phyloP scores from a whole-genome alignment of 92 coral and sea anemone genomes.

The Isaurus tuberculatus region DNA sequence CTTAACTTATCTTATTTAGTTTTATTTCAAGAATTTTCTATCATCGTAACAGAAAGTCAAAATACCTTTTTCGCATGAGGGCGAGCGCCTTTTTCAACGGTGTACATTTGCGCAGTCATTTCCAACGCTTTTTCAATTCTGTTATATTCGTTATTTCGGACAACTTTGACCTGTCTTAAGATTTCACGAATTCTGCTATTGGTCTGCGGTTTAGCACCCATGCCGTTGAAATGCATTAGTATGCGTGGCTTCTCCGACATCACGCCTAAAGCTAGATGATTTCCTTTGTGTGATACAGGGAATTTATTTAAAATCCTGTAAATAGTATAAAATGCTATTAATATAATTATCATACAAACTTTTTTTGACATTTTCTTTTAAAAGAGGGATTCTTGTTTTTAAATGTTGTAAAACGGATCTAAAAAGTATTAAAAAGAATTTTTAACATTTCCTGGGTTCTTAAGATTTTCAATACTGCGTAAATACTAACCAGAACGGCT shows the following conservation, averaged over 20 bases:
- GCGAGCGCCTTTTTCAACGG: slow-evolving; percentile 22
- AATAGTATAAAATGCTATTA: not conserved
- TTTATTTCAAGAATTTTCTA: no score
- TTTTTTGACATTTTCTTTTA: no score
- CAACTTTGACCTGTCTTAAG: slow-evolving; percentile 8
- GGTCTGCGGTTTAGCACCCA: slow-evolving; percentile 30
- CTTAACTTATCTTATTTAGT: no score
- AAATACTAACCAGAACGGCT: no score
- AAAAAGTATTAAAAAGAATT: no score
- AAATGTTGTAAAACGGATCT: no score
- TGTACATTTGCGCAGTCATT: slow-evolving; percentile 5
- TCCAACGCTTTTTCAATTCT: slow-evolving; percentile 30
- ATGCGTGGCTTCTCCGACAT: slow-evolving; percentile 31
- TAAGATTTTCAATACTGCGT: no score
- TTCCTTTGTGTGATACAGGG: slow-evolving; percentile 21
- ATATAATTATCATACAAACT: no score
- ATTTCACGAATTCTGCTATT: slow-evolving; percentile 28
- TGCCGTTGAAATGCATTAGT: slow-evolving; percentile 28
- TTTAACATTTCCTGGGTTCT: no score
- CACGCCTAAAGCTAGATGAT: slow-evolving; percentile 32
- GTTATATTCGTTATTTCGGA: not conserved
- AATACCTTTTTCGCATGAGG: slow-evolving; percentile 24
- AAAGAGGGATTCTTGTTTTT: no score
- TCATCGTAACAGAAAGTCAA: no score
- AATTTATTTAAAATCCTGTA: slow-evolving; percentile 33